phyloP scores from a whole-genome alignment of 2,888 invertebrate genomes.

The Rhogogaster chlorosoma region DNA sequence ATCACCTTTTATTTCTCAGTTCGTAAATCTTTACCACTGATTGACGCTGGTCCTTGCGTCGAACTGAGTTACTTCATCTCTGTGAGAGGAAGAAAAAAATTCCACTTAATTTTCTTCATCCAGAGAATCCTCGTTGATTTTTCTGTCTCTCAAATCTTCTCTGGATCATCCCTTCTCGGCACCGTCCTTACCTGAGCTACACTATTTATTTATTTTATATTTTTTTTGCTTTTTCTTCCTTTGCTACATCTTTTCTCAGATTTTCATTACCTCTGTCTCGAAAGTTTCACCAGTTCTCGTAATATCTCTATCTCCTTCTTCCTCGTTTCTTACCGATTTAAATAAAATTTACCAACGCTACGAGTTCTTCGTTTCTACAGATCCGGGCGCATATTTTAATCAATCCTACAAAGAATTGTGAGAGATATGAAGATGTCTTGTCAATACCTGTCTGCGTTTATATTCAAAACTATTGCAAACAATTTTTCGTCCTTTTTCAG shows the following conservation, averaged over 20 bases:
- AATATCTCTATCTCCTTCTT: not conserved
- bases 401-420: not conserved
- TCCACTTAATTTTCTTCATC: slow-evolving; percentile 30
- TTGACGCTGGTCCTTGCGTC: slow-evolving; percentile 24
- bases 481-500: not conserved
- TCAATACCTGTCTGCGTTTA: not conserved
- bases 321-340: not conserved
- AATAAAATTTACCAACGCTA: not conserved
- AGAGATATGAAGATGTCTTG: not conserved
- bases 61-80: slow-evolving; percentile 6
- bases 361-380: not conserved
- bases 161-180: slow-evolving; percentile 7
- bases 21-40: slow-evolving; percentile 8
- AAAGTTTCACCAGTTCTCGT: not conserved
- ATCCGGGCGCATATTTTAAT: not conserved
- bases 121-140: slow-evolving; percentile 11
- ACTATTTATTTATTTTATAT: not conserved
- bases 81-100: not conserved
- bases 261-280: not conserved
- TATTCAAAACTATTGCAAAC: not conserved
- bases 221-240: not conserved
- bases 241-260: not conserved
- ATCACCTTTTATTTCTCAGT: slow-evolving; percentile 16
- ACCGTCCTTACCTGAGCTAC: not conserved
- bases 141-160: slow-evolving; percentile 3